Conservation (phyloP, 1,140 invertebrate species). For the Berghia stephanieae region DNA sequence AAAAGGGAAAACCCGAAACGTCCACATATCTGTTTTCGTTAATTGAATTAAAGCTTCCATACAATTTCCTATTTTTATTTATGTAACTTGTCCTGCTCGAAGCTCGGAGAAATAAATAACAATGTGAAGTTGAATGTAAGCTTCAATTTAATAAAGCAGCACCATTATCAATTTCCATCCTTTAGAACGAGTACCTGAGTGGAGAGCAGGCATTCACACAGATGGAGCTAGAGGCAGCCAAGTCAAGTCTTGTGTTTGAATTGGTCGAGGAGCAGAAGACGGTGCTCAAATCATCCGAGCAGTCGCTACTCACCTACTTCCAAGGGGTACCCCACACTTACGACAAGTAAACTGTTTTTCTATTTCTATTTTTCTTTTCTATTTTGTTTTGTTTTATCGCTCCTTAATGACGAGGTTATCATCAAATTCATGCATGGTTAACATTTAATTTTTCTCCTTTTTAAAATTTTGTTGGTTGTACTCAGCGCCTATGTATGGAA, state of each 20-base stretch:
- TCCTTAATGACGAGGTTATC: not conserved
- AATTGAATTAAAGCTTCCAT: too few relatives aligned
- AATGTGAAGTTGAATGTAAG: too few relatives aligned
- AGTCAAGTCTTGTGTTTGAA: conserved; percentile 85
- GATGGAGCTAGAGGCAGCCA: conserved; percentile 82
- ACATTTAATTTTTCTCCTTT: not conserved
- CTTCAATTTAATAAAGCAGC: not conserved
- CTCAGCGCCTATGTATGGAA: not conserved
- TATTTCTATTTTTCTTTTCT: not conserved
- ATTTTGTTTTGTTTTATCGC: too few relatives aligned
- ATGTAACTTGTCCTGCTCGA: not conserved
- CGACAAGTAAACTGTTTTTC: conserved; percentile 71
- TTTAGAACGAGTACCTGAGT: conserved; percentile 75
- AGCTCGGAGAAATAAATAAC: too few relatives aligned
- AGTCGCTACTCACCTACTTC: conserved; percentile 79
- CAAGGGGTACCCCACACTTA: conserved; percentile 75
- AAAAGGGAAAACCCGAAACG: too few relatives aligned
- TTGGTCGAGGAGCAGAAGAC: conserved; percentile 83
- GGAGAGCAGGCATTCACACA: conserved; percentile 75
- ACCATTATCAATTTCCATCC: conserved; percentile 39
- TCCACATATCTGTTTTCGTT: too few relatives aligned
- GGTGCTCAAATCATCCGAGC: conserved; percentile 75
- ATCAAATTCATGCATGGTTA: not conserved
- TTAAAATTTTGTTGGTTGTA: not conserved
- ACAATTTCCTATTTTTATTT: too few relatives aligned